These are phyloP conservation scores for Hoplias malabaricus DNA, from an alignment of 2,113 vertebrate species.

Conservation along the genomic window DNA sequence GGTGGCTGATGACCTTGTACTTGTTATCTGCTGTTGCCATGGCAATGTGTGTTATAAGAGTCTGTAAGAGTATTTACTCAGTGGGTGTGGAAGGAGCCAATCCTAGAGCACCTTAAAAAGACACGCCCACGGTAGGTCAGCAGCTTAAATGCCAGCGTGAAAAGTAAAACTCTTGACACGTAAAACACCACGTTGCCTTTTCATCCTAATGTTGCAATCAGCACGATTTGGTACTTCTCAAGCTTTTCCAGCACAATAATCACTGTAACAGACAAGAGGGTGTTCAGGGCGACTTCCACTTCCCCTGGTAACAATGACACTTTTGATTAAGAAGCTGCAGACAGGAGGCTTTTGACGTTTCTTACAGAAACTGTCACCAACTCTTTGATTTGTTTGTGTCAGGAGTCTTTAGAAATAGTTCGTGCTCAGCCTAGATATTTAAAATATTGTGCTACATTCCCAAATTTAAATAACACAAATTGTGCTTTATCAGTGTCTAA, in stretches of 20 bases:
- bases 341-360: neutral
- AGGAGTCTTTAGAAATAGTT: neutral
- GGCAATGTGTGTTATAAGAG: slow-evolving; percentile 26
- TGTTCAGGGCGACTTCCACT: neutral
- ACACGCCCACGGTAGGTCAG: slow-evolving; percentile 3
- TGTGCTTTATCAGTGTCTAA: too few species aligned
- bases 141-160: neutral
- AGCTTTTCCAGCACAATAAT: neutral
- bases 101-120: neutral
- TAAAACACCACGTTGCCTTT: neutral
- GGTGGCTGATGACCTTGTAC: slow-evolving; percentile 42
- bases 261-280: neutral
- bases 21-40: slow-evolving; percentile 40
- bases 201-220: neutral
- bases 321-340: neutral
- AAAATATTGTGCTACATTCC: too few species aligned
- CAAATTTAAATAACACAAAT: too few species aligned
- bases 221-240: too few species aligned
- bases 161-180: neutral
- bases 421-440: neutral
- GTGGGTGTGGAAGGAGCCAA: slow-evolving; percentile 17
- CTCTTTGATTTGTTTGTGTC: neutral
- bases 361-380: too few species aligned
- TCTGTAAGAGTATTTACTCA: slow-evolving; percentile 39
- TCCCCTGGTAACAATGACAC: neutral